Evolutionary conservation across 2,888 invertebrate species (phyloP), one percentile per base, ranked within the genome.

Genomic region (Diplazon laetatorius): DNA sequence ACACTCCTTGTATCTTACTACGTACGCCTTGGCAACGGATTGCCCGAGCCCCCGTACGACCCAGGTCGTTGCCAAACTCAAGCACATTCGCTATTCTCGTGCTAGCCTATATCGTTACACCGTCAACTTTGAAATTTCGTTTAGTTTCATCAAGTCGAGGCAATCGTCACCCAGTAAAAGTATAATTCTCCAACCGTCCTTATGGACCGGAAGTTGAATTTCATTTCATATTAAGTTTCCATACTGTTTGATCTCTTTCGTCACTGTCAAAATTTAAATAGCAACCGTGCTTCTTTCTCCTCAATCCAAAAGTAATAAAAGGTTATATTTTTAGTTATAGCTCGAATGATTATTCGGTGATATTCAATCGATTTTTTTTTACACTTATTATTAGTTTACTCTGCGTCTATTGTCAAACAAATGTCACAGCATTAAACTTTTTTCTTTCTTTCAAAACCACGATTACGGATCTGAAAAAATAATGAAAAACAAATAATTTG

Each of bases 1-100:
- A 85, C 85, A 87, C 85, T 85, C 85, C 86, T 84, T 83, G 85
- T 80, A 84, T 85, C 86, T 86, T 85, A 84, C 83, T 42, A 60
- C n/a, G n/a, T 83, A 30, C 84, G 85, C 85, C 86, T 86, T 84
- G 82, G 85, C 84, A 82, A 86, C 85, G 84, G 85, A 85, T 85
- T 85, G 65, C 66, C 73, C 60, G 39, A 57, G 66, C 60, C 42
- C 14, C 55, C 60, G 52, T 30, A 50, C 57, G 59, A 46, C 37
- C n/a, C 70, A 30, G 46, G 75, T 71, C 71, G 70, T 70, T 66
- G 74, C 50, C 46, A 69, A 78, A 63, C 73, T 60, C 60, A 22
- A 18, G 14, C 37, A 68, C 37, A 10, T 16, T 46, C 16, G 37
- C 18, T 55, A 59, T 20, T 22, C 22, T 50, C 55, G 10, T 39